Conservation (phyloP, 2,888 invertebrate genomes). For the Pardosa pseudoannulata region DNA sequence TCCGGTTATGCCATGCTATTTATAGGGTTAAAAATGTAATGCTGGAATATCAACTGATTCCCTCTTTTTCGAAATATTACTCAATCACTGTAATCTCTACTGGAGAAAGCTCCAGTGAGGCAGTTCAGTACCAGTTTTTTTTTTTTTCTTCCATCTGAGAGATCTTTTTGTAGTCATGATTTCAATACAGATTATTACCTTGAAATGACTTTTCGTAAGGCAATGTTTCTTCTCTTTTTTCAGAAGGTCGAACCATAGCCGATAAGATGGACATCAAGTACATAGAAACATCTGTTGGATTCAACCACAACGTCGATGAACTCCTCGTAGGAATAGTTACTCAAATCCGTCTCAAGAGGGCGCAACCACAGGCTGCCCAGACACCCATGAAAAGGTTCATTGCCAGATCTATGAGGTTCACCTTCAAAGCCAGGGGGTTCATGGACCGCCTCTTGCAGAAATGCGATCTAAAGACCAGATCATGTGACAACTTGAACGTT, state of each 20-base stretch:
- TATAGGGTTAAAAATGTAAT: too few relatives aligned
- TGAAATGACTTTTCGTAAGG: too few relatives aligned
- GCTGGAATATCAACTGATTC: too few relatives aligned
- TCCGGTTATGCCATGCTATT: too few relatives aligned
- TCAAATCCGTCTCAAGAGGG: slow-evolving; percentile 87
- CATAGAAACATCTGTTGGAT: slow-evolving; percentile 96
- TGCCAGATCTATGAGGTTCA: slow-evolving; percentile 60
- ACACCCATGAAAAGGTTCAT: slow-evolving; percentile 44
- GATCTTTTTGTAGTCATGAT: too few relatives aligned
- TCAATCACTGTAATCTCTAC: too few relatives aligned
- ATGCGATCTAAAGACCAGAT: slow-evolving; percentile 61
- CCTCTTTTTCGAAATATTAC: too few relatives aligned
- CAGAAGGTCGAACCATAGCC: slow-evolving; percentile 95
- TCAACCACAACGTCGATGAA: slow-evolving; percentile 98
- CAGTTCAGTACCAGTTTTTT: too few relatives aligned
- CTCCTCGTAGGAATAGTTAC: slow-evolving; percentile 94
- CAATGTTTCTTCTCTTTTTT: slow-evolving; percentile 77
- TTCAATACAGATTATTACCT: too few relatives aligned
- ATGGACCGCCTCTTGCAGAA: slow-evolving; percentile 67
- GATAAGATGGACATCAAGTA: slow-evolving; percentile 95
- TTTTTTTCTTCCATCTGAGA: too few relatives aligned
- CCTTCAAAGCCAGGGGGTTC: slow-evolving; percentile 53
- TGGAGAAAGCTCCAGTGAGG: too few relatives aligned
- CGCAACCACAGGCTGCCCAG: slow-evolving; percentile 39
- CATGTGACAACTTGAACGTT: slow-evolving; percentile 66